These are phyloP conservation scores for Keiferia lycopersicella DNA, from an alignment of 2,888 invertebrate species.

Conservation along the genomic window DNA sequence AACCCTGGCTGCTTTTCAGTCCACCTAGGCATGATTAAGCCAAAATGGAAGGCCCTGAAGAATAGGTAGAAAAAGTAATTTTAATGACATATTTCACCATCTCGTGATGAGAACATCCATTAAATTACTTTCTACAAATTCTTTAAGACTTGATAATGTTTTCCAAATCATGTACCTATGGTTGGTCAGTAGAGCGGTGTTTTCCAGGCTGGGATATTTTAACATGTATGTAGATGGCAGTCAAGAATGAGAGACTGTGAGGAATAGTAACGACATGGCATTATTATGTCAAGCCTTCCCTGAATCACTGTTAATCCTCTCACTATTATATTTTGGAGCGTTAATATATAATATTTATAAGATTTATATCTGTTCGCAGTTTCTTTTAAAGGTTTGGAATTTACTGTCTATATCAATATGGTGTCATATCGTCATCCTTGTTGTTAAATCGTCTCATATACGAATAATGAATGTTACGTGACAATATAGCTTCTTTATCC, in stretches of 20 bases:
- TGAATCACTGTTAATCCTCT: slow-evolving; percentile 64
- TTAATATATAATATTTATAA: slow-evolving; percentile 52
- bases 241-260: background rate
- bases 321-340: slow-evolving; percentile 52
- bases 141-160: too few relatives aligned
- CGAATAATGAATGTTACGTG: slow-evolving; percentile 68
- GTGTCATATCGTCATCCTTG: slow-evolving; percentile 74
- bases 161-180: too few relatives aligned
- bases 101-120: too few relatives aligned
- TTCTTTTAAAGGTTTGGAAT: slow-evolving; percentile 50
- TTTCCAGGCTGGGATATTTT: too few relatives aligned
- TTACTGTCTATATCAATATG: slow-evolving; percentile 54
- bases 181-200: too few relatives aligned
- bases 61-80: too few relatives aligned
- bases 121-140: too few relatives aligned
- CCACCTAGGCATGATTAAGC: too few relatives aligned
- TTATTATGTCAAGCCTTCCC: slow-evolving; percentile 58
- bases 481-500: slow-evolving; percentile 71
- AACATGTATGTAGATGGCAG: too few relatives aligned
- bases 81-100: too few relatives aligned
- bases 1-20: too few relatives aligned
- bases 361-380: slow-evolving; percentile 59
- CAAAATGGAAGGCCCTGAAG: too few relatives aligned
- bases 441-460: slow-evolving; percentile 68
- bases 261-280: slow-evolving; percentile 43